phyloP scores from a whole-genome alignment of 1,140 invertebrate genomes.

The Drosophila parvula region DNA sequence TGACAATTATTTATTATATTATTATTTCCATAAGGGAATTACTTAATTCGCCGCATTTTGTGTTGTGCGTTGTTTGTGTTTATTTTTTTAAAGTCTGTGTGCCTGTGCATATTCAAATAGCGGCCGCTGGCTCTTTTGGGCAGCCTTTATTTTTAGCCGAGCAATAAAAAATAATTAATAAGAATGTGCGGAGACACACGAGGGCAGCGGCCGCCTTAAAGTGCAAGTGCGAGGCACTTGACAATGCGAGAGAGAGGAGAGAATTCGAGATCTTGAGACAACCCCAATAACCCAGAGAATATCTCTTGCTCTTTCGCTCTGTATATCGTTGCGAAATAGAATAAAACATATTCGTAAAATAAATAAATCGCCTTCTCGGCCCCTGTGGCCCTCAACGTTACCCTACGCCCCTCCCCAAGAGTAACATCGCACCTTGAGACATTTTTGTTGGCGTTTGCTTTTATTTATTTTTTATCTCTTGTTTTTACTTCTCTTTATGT shows the following conservation, averaged over 20 bases:
- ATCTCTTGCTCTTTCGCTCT: conserved; percentile 1
- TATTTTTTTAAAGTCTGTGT: neutral
- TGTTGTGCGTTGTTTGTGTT: conserved; percentile 4
- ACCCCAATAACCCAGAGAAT: conserved; percentile 13
- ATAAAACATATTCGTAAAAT: conserved; percentile 76
- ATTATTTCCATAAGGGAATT: conserved; percentile 17
- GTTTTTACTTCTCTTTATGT: conserved; percentile 16
- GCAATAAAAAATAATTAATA: conserved; percentile 58
- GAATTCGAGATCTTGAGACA: conserved; percentile 2
- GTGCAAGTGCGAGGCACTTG: conserved; percentile 63
- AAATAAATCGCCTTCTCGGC: conserved; percentile 57
- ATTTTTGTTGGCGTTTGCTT: conserved; percentile 35
- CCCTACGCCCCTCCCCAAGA: neutral
- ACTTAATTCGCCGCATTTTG: conserved; percentile 22
- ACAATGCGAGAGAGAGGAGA: conserved; percentile 35
- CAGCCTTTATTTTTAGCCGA: conserved; percentile 59
- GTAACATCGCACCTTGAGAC: conserved; percentile 58
- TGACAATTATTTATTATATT: conserved; percentile 33
- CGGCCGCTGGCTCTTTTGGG: conserved; percentile 19
- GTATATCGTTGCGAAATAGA: conserved; percentile 66
- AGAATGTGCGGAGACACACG: conserved; percentile 44
- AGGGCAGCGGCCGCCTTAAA: conserved; percentile 32
- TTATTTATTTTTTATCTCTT: conserved; percentile 8
- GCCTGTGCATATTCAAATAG: conserved; percentile 24
- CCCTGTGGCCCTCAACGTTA: conserved; percentile 2